These are phyloP conservation scores for Rhombomys opimus DNA, from an alignment of 2,113 vertebrate genomes.

Conservation along the genomic window DNA sequence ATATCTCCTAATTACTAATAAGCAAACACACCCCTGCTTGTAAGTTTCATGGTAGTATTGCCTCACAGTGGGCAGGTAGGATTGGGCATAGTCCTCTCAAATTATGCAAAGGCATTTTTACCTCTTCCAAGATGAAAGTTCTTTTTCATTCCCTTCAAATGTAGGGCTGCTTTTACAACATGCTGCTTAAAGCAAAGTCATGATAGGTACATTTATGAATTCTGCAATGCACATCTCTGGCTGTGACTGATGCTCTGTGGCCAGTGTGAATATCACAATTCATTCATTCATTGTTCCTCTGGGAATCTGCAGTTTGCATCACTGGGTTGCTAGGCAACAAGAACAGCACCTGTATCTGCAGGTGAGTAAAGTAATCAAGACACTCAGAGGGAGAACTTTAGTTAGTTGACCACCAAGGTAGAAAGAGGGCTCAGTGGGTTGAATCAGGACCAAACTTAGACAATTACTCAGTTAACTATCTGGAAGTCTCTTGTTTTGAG, in stretches of 20 bases:
- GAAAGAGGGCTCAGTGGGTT: background rate
- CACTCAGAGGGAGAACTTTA: background rate
- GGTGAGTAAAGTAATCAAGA: conserved; percentile 34
- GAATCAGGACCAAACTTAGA: background rate
- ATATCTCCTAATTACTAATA: background rate
- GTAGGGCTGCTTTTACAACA: background rate
- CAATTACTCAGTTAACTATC: background rate
- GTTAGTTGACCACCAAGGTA: background rate
- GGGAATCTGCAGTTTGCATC: conserved; percentile 13
- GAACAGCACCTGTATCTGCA: conserved; percentile 38
- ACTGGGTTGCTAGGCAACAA: conserved; percentile 54
- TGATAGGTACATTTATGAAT: background rate
- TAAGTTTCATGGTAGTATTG: background rate
- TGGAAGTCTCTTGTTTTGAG: background rate
- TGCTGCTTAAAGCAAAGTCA: background rate
- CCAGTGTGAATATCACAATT: background rate
- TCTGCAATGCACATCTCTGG: background rate
- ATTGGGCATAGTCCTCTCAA: background rate
- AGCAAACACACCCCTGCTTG: background rate
- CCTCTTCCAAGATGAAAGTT: background rate
- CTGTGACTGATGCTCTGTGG: background rate
- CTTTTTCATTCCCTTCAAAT: background rate
- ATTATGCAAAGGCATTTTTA: background rate
- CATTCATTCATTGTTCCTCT: conserved; percentile 38
- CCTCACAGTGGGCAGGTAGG: background rate